Evolutionary conservation across 2,797 vertebrate genomes (phyloP), one percentile per base, ranked within the genome.

Genomic region (Octomys mimax): DNA sequence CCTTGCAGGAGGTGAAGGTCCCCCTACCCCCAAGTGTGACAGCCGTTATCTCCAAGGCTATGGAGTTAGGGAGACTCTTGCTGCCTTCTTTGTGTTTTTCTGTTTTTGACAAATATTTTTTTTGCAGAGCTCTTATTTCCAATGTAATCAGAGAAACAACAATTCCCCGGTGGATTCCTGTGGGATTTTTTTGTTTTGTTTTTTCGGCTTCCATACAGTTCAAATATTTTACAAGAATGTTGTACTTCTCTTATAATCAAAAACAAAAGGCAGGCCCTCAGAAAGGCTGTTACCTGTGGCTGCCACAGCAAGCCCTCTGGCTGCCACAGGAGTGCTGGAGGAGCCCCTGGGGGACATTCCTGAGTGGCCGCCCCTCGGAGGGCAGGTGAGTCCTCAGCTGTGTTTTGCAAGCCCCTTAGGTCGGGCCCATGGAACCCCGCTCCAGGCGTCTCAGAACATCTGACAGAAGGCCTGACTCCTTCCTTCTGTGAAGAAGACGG

Each of bases 391-490:
- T 11, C 11, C 18, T 18, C 5, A 31, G 9, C 52, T 42, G 2
- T 28, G 0, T 39, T 71, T 64, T 24, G 42, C 42, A 42, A 42
- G 42, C 75, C 42, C 19, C 84, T 93, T 84, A n/a, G 24, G 52
- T 18, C 26, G 79, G 87, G 73, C 87, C 70, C 49, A 6, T 19
- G 73, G 79, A 46, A 14, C 22, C 57, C 64, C 80, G 77, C 62
- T 8, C 79, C 54, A 77, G 64, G 57, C 73, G 36, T 88, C 85
- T 42, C 90, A 57, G 92, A 62, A 73, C 42, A 7, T 77, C 36
- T 75, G 66, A 81, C 77, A 70, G 85, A 54, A 89, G 94, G 62
- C 83, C 85, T 83, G 81, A 80, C 92, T 89, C 91, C 94, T 95
- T 81, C 80, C 77, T 94, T 87, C 94, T 28, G 2, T 1, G n/a